Evolutionary conservation across 2,113 vertebrate genomes (phyloP), one percentile per base, ranked within the genome.

Genomic region (Lynx canadensis): DNA sequence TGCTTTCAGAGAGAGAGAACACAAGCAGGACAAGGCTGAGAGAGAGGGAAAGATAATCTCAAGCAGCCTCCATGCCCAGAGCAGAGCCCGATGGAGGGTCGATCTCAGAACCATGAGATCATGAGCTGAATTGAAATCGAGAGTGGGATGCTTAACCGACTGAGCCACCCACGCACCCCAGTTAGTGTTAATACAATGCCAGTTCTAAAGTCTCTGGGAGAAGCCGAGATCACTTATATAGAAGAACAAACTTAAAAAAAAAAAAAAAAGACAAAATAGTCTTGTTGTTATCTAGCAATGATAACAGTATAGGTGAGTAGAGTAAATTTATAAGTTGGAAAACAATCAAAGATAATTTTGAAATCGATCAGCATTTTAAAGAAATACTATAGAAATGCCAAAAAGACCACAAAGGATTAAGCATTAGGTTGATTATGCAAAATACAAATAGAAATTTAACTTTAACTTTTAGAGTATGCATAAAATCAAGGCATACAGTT

Each of bases 401-500:
- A 10, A 82, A 96, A 88, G 48, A 95, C 5, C 11, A n/a, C 4
- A 4, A 74, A 89, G 6, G 25, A 68, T 36, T 12, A 96, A 52
- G 55, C 8, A 68, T 4, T 79, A 14, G 7, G 13, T 36, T 94
- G 10, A 6, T 36, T 41, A 94, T n/a, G 0, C 18, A 50, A 88
- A 94, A 81, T 89, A 15, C 38, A 66, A 78, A 83, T 1, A 33
- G 0, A 3, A 97, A 82, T 36, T 82, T 38, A 65, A 5, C 3
- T 96, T 96, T 48, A 94, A 82, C 10, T 76, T 91, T 91, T 60
- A 83, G 52, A 91, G 66, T 6, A 31, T 12, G 21, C 13, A 18
- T 60, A 33, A 96, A 97, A 68, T 57, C 4, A 69, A 96, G 66
- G 19, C 45, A 6, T 87, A 85, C 4, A 25, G 29, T 98, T 97